Percentiles rank a stretch among this genome's conserved stretches.
Evolutionary conservation across 2,888 invertebrate species (phyloP).

Genomic region (Erynnis tages): DNA sequence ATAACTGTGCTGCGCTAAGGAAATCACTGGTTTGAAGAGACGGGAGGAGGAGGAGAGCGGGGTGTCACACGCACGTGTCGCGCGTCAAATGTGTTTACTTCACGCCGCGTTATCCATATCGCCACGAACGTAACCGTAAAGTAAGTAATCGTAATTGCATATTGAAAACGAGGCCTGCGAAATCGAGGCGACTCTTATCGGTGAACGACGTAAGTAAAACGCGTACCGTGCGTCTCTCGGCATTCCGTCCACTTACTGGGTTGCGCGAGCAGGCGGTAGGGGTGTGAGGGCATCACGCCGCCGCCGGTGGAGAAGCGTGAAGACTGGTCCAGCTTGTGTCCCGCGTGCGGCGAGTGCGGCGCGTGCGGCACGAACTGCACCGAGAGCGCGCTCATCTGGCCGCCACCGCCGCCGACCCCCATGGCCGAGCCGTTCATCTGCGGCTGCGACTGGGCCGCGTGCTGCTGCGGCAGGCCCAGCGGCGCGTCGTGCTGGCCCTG

Average conservation of each 20-base stretch:
- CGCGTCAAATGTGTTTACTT: constrained; percentile 10
- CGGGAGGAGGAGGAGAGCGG: constrained; percentile 7
- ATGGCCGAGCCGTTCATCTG: constrained; percentile 19
- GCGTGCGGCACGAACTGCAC: constrained; percentile 36
- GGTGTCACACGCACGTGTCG: constrained; percentile 24
- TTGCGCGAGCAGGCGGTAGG: constrained; percentile 64
- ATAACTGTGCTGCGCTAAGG: constrained; percentile 71
- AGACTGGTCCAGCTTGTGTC: constrained; percentile 58
- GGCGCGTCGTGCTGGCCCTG: constrained; percentile 57
- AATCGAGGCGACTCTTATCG: constrained; percentile 31
- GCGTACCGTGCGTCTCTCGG: constrained; percentile 18
- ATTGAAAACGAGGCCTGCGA: constrained; percentile 26
- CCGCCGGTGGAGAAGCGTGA: constrained; percentile 56
- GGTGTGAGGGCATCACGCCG: constrained; percentile 60
- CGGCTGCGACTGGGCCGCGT: not conserved
- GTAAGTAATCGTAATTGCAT: constrained; percentile 23
- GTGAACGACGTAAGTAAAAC: constrained; percentile 40
- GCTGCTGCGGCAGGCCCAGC: constrained; percentile 58
- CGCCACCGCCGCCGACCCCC: constrained; percentile 18
- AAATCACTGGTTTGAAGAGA: constrained; percentile 40
- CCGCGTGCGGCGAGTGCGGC: constrained; percentile 37
- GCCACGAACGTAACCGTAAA: constrained; percentile 27
- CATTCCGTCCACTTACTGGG: constrained; percentile 63
- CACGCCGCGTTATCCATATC: constrained; percentile 31
- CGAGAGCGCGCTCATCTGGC: constrained; percentile 30